Base-by-base conservation (phyloP, 2,797 vertebrate species). In the Lithobates sylvaticus region DNA sequence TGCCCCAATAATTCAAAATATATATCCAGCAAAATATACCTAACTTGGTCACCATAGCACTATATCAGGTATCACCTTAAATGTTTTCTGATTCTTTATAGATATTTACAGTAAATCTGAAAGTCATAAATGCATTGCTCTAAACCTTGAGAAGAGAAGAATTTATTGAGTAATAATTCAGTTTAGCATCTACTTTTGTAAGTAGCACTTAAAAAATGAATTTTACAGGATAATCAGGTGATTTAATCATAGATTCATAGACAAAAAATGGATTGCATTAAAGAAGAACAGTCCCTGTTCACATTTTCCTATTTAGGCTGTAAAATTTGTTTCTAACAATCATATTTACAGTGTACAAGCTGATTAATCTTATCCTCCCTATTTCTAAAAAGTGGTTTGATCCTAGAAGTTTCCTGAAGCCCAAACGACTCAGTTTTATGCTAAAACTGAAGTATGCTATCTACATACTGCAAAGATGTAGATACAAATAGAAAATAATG, bases 331-430 rank as follows among this genome's bases (percentile, higher is more conserved):
- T 18, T 47, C 47, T 23, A 74, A 42, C 72, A 42, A 44, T 26
- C 42, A 44, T 47, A 74, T 44, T 47, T 23, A 5, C 42, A 74
- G 18, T 15, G 72, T 13, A 74, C 39, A 26, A 26, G 39, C 23
- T 47, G 23, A 74, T 74, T 42, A 72, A 72, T 72, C 34, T 39
- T 39, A 65, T 9, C 61, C 61, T 65, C 61, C 61, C 61, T 26
- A 6, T 23, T 65, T 26, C 23, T 26, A 23, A 65, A 65, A 65
- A 65, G 61, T 26, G 10, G 10, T 65, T 65, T 65, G 7, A 26
- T n/a, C 23, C 26, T 65, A 65, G n/a, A 65, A 65, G 16, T n/a
- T 65, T 65, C 23, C 5, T 65, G 61, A 39, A 39, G 34, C 18
- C 34, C 10, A n/a, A 72, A 39, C 34, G 10, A 72, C 36, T 72